phyloP scores from a whole-genome alignment of 1,140 invertebrate genomes.

The Stenopsyche tienmushanensis region DNA sequence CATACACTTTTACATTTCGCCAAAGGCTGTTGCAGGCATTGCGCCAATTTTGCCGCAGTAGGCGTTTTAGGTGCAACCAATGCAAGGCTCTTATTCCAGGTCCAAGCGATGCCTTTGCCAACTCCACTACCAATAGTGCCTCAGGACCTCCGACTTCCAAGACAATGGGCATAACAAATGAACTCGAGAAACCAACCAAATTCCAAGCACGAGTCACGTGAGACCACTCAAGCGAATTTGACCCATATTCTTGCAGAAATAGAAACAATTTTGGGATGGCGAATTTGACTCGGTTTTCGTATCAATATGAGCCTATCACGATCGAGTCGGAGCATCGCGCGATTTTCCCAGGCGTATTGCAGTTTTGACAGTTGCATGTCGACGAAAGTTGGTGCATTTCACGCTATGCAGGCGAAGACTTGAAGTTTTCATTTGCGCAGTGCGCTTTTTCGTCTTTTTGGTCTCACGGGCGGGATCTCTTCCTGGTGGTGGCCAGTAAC shows the following conservation, averaged over 20 bases:
- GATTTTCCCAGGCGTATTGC: neutral
- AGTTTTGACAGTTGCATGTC: neutral
- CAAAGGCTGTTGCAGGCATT: constrained; percentile 34
- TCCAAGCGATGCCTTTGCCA: constrained; percentile 1
- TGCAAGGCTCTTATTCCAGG: constrained; percentile 3
- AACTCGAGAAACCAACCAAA: neutral
- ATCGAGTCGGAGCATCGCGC: too few relatives aligned
- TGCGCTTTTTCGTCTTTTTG: constrained; percentile 10
- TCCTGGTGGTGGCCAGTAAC: constrained; percentile 3
- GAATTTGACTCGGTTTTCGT: too few relatives aligned
- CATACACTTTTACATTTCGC: neutral
- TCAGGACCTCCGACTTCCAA: neutral
- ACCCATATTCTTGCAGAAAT: too few relatives aligned
- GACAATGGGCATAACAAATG: neutral
- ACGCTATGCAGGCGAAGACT: too few relatives aligned
- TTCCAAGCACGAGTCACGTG: neutral
- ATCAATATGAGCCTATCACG: too few relatives aligned
- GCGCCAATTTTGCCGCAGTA: constrained; percentile 38
- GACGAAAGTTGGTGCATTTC: neutral
- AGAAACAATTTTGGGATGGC: too few relatives aligned
- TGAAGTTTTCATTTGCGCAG: constrained; percentile 22
- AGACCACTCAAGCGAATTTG: neutral
- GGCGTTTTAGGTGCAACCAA: constrained; percentile 29
- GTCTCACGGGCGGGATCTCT: neutral
- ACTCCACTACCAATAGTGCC: constrained; percentile 24